Evolutionary conservation across 2,113 vertebrate genomes (phyloP).

Genomic region (Syngnathoides biaculeatus): DNA sequence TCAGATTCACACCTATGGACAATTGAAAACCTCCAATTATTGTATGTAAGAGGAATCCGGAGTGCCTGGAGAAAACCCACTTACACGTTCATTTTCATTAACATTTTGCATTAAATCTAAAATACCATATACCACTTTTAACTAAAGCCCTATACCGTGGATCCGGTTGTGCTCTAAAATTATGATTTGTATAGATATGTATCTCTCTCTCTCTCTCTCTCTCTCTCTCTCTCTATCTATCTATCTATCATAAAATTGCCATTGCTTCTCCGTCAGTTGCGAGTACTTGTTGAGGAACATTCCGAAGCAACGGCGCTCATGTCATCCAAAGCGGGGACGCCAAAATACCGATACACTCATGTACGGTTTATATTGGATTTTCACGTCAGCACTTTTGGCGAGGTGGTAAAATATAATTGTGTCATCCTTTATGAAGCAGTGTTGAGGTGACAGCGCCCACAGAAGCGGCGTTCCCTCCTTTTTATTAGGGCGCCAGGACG

Average conservation of each 20-base stretch:
- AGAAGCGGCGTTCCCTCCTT: slow-evolving; percentile 75
- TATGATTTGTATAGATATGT: too few species aligned
- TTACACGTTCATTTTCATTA: neutral
- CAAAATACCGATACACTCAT: slow-evolving; percentile 39
- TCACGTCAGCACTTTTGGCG: slow-evolving; percentile 72
- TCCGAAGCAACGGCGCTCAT: slow-evolving; percentile 29
- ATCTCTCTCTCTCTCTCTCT: too few species aligned
- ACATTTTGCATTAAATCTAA: neutral
- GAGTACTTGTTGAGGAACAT: slow-evolving; percentile 36
- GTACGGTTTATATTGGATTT: slow-evolving; percentile 64
- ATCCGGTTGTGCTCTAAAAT: neutral
- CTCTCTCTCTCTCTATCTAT: too few species aligned
- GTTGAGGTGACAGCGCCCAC: slow-evolving; percentile 73
- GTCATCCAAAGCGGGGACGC: slow-evolving; percentile 61
- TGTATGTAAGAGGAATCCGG: too few species aligned
- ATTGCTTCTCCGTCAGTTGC: slow-evolving; percentile 30
- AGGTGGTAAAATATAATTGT: slow-evolving; percentile 80
- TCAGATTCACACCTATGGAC: too few species aligned
- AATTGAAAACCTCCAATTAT: too few species aligned
- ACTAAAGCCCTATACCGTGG: neutral
- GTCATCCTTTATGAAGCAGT: slow-evolving; percentile 79
- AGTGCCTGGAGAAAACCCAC: too few species aligned
- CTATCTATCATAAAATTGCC: slow-evolving; percentile 22
- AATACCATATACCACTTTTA: neutral
- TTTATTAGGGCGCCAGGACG: slow-evolving; percentile 74